A percentile compares a stretch with the other conserved stretches of the same genome.
Evolutionary conservation across 2,113 vertebrate genomes (phyloP).

Genomic region (Pantherophis guttatus): DNA sequence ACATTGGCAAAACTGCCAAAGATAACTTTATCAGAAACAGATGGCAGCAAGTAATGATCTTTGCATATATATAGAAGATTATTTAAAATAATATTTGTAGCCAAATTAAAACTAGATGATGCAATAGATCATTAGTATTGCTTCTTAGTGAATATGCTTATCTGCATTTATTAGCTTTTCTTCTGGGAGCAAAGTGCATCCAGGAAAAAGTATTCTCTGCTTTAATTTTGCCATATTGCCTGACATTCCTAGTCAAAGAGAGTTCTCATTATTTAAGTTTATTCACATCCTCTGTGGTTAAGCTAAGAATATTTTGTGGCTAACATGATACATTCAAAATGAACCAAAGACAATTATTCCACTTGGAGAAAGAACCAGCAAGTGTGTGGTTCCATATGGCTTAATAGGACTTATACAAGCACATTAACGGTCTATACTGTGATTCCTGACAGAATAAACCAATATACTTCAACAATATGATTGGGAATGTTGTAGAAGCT

Average conservation of each 20-base stretch:
- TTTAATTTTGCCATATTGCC: background rate
- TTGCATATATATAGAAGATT: background rate
- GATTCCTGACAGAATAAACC: background rate
- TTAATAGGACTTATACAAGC: background rate
- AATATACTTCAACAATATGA: background rate
- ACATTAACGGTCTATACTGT: background rate
- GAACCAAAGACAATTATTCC: background rate
- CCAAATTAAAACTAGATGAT: background rate
- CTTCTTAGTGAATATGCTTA: background rate
- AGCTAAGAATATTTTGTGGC: background rate
- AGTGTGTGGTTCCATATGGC: background rate
- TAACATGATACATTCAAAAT: background rate
- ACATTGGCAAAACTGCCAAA: background rate
- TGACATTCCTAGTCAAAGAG: background rate
- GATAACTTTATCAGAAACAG: background rate
- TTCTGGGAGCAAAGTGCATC: background rate
- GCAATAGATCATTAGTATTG: background rate
- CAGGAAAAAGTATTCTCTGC: background rate
- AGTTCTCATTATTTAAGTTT: background rate
- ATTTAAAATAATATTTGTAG: background rate
- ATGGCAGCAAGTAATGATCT: background rate
- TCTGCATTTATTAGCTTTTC: background rate
- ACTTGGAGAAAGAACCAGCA: background rate
- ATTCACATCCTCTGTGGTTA: background rate
- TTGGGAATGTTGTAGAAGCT: background rate